Conservation (phyloP, 2,888 invertebrate genomes). For the Callinectes sapidus region DNA sequence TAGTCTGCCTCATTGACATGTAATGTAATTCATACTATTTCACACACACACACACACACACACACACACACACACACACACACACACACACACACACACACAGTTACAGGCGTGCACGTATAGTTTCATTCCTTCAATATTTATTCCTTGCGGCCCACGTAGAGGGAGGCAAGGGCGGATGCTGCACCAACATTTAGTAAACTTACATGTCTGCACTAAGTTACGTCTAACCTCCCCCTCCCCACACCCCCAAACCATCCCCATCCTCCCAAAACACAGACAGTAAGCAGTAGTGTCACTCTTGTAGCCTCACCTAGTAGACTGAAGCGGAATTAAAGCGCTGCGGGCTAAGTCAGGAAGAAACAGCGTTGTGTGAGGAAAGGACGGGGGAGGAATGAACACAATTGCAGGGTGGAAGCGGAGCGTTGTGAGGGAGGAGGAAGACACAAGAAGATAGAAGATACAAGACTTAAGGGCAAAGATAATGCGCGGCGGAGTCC, state of each 20-base stretch:
- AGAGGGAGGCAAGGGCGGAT: not conserved
- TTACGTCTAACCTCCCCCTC: not conserved
- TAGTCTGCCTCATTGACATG: too few relatives aligned
- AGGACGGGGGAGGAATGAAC: not conserved
- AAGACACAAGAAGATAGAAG: not conserved
- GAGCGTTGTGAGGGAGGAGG: slow-evolving; percentile 3
- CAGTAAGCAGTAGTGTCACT: not conserved
- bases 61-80: slow-evolving; percentile 36
- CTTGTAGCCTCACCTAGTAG: not conserved
- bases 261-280: too few relatives aligned
- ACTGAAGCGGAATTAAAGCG: not conserved
- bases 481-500: slow-evolving; percentile 4
- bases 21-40: not conserved
- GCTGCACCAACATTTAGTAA: not conserved
- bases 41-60: not conserved
- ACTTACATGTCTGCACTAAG: not conserved
- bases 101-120: not conserved
- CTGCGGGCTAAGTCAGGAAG: not conserved
- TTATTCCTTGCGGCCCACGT: not conserved
- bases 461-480: not conserved
- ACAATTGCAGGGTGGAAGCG: not conserved
- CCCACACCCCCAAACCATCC: not conserved
- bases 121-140: slow-evolving; percentile 1
- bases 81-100: slow-evolving; percentile 40
- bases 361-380: not conserved